Conservation (phyloP, 2,888 invertebrate species). For the Strigamia maritima region DNA sequence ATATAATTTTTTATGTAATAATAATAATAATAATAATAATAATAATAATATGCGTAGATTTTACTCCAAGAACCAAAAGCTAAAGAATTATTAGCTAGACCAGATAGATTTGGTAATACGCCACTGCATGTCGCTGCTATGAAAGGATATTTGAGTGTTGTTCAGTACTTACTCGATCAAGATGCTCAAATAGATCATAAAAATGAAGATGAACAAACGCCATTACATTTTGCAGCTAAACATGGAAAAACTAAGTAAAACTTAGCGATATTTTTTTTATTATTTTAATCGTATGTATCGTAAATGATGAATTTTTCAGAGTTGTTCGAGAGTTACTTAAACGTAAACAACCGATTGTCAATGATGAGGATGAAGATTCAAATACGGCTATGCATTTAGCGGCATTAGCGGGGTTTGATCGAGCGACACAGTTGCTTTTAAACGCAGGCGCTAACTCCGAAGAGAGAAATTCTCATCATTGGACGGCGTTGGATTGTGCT, state of each 20-base stretch:
- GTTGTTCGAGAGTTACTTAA: constrained; percentile 51
- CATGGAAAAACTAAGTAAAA: constrained; percentile 48
- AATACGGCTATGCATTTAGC: constrained; percentile 55
- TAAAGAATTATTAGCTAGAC: constrained; percentile 49
- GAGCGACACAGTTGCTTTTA: constrained; percentile 51
- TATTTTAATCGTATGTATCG: neutral
- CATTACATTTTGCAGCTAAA: constrained; percentile 54
- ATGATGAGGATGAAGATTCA: constrained; percentile 54
- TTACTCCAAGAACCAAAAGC: constrained; percentile 48
- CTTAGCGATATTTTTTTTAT: neutral
- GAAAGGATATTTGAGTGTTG: constrained; percentile 49
- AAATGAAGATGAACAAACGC: constrained; percentile 55
- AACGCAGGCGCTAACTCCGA: constrained; percentile 54
- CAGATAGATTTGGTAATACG: constrained; percentile 54
- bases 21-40: no score
- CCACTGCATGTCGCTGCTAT: constrained; percentile 55
- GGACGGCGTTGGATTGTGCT: constrained; percentile 56
- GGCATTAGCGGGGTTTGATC: constrained; percentile 52
- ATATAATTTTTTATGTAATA: neutral
- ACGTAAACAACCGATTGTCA: constrained; percentile 50
- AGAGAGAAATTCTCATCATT: constrained; percentile 54
- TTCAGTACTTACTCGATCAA: constrained; percentile 49
- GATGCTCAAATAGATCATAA: constrained; percentile 52
- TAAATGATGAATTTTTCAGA: constrained; percentile 44
- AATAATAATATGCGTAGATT: constrained; percentile 48